Conservation (phyloP, 2,797 vertebrate species). For the Phaenicophaeus curvirostris region DNA sequence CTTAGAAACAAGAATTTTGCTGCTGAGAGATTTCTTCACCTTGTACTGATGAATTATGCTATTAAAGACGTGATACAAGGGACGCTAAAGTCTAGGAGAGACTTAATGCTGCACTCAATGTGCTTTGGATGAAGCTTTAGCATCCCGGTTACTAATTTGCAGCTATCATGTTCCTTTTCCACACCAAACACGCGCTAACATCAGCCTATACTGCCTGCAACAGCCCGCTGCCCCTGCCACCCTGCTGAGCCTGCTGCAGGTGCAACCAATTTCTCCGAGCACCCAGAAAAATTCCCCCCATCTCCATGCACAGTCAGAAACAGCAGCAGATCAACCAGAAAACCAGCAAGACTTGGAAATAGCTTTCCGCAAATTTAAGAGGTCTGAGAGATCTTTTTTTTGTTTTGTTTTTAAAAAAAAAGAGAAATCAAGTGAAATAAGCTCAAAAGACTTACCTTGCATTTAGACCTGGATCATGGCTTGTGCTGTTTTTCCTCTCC, state of each 20-base stretch:
- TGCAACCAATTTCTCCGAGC: neutral
- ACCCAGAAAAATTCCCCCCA: neutral
- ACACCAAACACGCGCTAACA: neutral
- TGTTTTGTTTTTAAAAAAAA: too few relatives aligned
- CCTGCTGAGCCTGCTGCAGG: neutral
- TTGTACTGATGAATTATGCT: neutral
- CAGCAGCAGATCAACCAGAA: neutral
- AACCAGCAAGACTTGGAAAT: neutral
- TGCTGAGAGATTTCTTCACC: neutral
- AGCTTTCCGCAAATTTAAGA: conserved; percentile 1
- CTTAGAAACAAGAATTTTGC: neutral
- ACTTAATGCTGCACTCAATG: neutral
- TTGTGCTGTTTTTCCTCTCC: conserved; percentile 57
- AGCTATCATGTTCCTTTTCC: neutral
- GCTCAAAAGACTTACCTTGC: neutral
- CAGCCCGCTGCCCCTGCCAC: neutral
- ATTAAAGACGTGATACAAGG: neutral
- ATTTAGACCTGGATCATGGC: conserved; percentile 1
- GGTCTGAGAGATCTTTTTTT: neutral
- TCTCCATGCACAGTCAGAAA: neutral
- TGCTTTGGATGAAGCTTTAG: neutral
- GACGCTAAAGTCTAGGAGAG: neutral
- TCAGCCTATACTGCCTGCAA: neutral
- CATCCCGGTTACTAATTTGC: neutral
- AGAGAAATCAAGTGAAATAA: neutral